Percentiles rank a stretch among this genome's conserved stretches.
Evolutionary conservation across 2,113 vertebrate genomes (phyloP).

Genomic region (Ptilorrhoa leucosticta): DNA sequence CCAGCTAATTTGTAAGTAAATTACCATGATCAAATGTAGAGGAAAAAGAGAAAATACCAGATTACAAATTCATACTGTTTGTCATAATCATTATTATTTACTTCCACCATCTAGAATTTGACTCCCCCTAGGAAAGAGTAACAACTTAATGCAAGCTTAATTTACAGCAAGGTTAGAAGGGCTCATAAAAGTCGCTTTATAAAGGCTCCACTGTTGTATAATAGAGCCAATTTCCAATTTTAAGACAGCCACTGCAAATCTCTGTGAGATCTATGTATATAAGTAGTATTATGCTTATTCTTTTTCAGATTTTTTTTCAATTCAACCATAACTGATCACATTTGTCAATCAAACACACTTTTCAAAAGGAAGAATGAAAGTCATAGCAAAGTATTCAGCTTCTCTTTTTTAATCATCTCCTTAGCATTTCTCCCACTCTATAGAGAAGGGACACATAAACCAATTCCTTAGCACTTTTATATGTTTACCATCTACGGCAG

Average conservation of each 20-base stretch:
- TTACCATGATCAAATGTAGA: background rate
- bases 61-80: background rate
- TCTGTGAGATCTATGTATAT: conserved; percentile 23
- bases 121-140: background rate
- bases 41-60: background rate
- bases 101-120: background rate
- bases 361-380: conserved; percentile 56
- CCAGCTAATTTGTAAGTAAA: background rate
- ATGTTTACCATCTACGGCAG: background rate
- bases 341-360: conserved; percentile 40
- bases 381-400: background rate
- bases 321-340: conserved; percentile 22
- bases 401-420: background rate
- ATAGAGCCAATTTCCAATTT: conserved; percentile 47
- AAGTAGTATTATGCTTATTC: conserved; percentile 18
- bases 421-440: background rate
- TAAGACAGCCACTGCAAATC: conserved; percentile 45
- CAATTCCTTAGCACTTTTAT: background rate
- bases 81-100: conserved; percentile 16
- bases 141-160: conserved; percentile 49
- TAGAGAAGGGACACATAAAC: background rate
- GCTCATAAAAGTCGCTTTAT: conserved; percentile 52
- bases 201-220: conserved; percentile 22
- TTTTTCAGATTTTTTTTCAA: conserved; percentile 12
- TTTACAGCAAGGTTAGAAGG: conserved; percentile 52